Conservation (phyloP, 2,113 vertebrate genomes). For the Rafetus swinhoei region DNA sequence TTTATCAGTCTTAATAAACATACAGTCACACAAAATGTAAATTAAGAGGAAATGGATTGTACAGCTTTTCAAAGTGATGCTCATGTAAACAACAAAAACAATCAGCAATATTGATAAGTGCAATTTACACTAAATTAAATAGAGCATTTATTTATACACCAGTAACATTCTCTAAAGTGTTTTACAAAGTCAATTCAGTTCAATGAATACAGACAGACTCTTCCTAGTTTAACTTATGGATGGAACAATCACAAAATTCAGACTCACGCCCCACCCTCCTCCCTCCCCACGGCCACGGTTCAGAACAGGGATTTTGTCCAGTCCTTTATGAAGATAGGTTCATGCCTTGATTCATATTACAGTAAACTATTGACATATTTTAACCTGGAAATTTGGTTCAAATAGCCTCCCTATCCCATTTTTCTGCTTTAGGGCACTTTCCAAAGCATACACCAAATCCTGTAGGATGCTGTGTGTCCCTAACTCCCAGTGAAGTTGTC, state of each 20-base stretch:
- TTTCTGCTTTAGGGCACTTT: background rate
- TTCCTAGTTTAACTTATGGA: background rate
- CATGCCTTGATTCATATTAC: background rate
- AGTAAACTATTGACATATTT: background rate
- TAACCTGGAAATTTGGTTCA: background rate
- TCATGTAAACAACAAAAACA: constrained; percentile 35
- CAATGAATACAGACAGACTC: background rate
- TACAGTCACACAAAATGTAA: constrained; percentile 8
- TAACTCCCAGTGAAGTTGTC: background rate
- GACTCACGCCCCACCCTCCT: background rate
- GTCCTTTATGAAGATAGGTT: background rate
- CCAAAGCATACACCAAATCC: background rate
- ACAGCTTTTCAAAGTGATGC: constrained; percentile 38
- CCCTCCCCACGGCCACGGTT: background rate
- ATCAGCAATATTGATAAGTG: background rate
- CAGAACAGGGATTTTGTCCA: background rate
- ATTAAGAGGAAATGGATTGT: constrained; percentile 22
- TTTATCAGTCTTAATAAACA: constrained; percentile 28
- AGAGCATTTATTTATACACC: background rate
- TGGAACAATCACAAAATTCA: background rate
- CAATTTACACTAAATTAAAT: background rate
- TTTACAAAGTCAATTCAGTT: background rate
- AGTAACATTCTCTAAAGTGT: background rate
- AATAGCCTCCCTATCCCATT: background rate
- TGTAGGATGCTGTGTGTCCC: background rate